A percentile compares a stretch with the other conserved stretches of the same genome.
These are phyloP conservation scores for Pangasius krempfi DNA, from an alignment of 2,797 vertebrate species.

Conservation along the genomic window DNA sequence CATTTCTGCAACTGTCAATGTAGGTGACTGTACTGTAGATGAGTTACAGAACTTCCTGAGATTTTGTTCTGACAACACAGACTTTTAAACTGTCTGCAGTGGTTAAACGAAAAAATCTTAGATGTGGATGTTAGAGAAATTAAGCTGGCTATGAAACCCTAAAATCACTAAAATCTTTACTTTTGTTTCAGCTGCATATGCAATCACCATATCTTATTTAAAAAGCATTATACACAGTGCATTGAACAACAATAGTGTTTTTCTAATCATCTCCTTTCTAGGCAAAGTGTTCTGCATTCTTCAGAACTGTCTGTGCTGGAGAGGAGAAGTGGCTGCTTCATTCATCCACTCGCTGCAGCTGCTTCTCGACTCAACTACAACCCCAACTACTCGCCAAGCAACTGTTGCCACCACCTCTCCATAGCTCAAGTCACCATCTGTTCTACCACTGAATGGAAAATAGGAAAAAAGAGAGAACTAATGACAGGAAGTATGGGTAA, in stretches of 20 bases:
- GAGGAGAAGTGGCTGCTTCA: conserved; percentile 37
- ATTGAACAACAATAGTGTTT: background rate
- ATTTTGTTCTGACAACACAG: too few relatives aligned
- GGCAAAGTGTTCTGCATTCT: background rate
- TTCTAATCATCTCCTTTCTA: background rate
- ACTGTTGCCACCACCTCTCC: conserved; percentile 51
- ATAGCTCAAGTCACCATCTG: conserved; percentile 59
- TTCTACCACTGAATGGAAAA: conserved; percentile 43
- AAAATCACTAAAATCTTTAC: background rate
- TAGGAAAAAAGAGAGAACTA: background rate
- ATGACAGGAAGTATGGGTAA: background rate
- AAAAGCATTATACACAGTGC: background rate
- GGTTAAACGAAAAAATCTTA: background rate
- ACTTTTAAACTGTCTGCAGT: too few relatives aligned
- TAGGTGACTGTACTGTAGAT: too few relatives aligned
- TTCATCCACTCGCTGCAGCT: background rate
- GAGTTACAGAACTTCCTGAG: too few relatives aligned
- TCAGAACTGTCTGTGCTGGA: conserved; percentile 47
- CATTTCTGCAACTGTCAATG: too few relatives aligned
- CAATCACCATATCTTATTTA: background rate
- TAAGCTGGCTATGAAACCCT: background rate
- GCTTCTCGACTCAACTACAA: conserved; percentile 46
- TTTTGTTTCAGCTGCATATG: background rate
- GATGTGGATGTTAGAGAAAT: background rate
- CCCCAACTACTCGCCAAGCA: conserved; percentile 45